Base-by-base conservation (phyloP, 2,888 invertebrate genomes). In the Cecidostiba fungosa region DNA sequence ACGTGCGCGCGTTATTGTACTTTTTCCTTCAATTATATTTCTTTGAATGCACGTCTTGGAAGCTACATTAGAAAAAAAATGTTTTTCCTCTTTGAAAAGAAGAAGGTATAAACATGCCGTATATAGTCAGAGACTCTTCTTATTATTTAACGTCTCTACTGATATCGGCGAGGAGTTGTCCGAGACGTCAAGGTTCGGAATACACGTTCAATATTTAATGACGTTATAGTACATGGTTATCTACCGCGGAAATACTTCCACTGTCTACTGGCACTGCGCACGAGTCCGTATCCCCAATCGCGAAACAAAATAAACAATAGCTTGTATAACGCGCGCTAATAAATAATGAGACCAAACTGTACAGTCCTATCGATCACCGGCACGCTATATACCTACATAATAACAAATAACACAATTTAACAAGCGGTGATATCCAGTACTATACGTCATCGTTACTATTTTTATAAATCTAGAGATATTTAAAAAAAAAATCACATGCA, bases 121-220 rank as follows among this genome's bases (percentile, higher is more conserved):
- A n/a, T 36, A 36, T 36, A 36, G 4, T 6, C 36, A 23, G 6
- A 59, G 54, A 3, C n/a, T 59, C 54, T n/a, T 59, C 54, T 59
- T 59, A 59, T 59, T 59, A 59, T 59, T 59, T 59, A n/a, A n/a
- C 54, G 54, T 59, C 19, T 59, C 19, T 23, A 23, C 6, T 59
- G 54, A 59, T 70, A 8, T 19, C 78, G 47, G 3, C 36, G 50
- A 32, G 39, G 50, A 32, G 39, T 23, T 26, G n/a, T 80, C 32
- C 23, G 54, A 26, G 23, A 32, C 59, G 29, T 32, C 59, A 12
- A 47, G 36, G 43, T 36, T 54, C n/a, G 4, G n/a, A n/a, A 72
- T 73, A 84, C 43, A 47, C 36, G 19, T 14, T 84, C 32, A 78
- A 84, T 78, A 84, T 78, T 84, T 62, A 73, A 84, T 47, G 59